A percentile compares a stretch with the other conserved stretches of the same genome.
Conservation (phyloP, 2,797 vertebrate species). For the Pangasius macronema region DNA sequence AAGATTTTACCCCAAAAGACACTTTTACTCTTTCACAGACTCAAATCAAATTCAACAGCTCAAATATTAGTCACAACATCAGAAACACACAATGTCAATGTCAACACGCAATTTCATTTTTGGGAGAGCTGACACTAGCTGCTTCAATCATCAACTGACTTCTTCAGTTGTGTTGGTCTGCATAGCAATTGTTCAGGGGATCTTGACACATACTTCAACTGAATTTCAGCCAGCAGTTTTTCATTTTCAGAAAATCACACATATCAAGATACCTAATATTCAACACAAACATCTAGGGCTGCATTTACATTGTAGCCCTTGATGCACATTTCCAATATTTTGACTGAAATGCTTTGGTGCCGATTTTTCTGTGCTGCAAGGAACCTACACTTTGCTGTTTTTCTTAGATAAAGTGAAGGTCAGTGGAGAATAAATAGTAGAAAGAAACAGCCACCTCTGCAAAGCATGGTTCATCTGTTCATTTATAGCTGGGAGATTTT, state of each 20-base stretch:
- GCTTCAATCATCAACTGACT: background rate
- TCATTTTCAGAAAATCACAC: background rate
- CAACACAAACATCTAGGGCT: background rate
- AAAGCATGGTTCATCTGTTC: constrained; percentile 3
- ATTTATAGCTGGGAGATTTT: constrained; percentile 29
- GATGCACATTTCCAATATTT: background rate
- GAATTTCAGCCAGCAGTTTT: background rate
- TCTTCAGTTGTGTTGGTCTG: background rate
- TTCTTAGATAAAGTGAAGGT: constrained; percentile 19
- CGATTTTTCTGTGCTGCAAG: background rate
- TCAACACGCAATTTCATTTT: background rate
- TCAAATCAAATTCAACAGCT: background rate
- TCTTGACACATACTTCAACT: background rate
- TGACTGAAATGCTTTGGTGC: background rate
- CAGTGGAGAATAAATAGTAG: constrained; percentile 17
- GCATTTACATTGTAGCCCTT: background rate
- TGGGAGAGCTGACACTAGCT: background rate
- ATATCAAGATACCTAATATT: background rate
- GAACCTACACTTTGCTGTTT: background rate
- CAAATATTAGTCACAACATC: background rate
- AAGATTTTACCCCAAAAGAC: constrained; percentile 4
- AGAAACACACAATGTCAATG: background rate
- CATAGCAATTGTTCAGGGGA: background rate
- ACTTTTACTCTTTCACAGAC: background rate
- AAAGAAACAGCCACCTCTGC: constrained; percentile 1